phyloP scores from a whole-genome alignment of 2,113 vertebrate species.

The Potamarius usumacintae region DNA sequence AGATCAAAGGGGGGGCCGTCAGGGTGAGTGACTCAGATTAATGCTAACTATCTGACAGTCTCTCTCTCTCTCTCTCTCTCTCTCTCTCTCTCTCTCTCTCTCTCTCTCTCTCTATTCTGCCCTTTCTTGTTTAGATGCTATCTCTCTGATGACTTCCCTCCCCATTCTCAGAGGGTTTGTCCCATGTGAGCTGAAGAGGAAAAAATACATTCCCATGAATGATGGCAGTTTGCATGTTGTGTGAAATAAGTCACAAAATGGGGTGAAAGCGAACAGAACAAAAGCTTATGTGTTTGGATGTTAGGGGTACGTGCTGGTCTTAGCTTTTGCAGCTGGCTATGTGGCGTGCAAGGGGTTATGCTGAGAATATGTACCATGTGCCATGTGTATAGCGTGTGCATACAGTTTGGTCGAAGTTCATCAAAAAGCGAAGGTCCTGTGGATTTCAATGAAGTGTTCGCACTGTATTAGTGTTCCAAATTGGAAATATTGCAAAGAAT shows the following conservation, averaged over 20 bases:
- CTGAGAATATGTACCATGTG: neutral
- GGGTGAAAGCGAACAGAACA: constrained; percentile 21
- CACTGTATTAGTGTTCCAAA: neutral
- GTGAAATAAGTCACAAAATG: constrained; percentile 27
- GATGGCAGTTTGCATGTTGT: constrained; percentile 32
- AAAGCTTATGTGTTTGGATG: constrained; percentile 9
- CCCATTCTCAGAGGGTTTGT: constrained; percentile 33
- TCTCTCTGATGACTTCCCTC: constrained; percentile 51
- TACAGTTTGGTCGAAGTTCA: neutral
- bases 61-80: constrained; percentile 3
- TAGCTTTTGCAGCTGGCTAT: neutral
- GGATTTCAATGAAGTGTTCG: neutral
- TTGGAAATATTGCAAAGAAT: neutral
- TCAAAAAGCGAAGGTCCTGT: neutral
- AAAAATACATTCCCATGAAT: constrained; percentile 55
- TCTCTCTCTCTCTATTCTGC: constrained; percentile 20
- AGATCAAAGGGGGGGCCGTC: constrained; percentile 42
- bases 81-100: constrained; percentile 6
- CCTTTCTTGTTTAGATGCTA: constrained; percentile 34
- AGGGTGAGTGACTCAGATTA: constrained; percentile 37
- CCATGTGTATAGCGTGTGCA: neutral
- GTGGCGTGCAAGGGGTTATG: neutral
- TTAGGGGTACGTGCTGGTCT: neutral
- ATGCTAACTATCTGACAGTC: constrained; percentile 30
- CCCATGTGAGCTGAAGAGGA: constrained; percentile 37